Evolutionary conservation across 2,888 invertebrate genomes (phyloP).

Genomic region (Nematopogon swammerdamellus): DNA sequence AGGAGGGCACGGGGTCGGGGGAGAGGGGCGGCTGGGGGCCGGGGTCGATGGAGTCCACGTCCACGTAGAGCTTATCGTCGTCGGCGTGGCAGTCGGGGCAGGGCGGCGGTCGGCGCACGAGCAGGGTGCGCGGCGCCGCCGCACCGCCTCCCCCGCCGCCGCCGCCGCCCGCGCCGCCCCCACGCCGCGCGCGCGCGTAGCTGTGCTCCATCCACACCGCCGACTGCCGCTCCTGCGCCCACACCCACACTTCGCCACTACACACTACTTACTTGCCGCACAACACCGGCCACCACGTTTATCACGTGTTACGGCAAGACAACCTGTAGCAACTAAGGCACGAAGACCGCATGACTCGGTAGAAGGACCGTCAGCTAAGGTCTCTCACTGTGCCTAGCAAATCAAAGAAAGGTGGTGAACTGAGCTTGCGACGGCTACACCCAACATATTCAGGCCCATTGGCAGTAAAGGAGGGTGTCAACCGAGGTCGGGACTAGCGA

Average conservation of each 20-base stretch:
- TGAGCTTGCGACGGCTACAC: too few relatives aligned
- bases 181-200: slow-evolving; percentile 26
- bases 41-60: slow-evolving; percentile 3
- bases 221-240: slow-evolving; percentile 13
- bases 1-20: neutral
- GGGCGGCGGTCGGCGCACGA: slow-evolving; percentile 17
- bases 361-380: too few relatives aligned
- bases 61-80: slow-evolving; percentile 12
- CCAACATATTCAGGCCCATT: too few relatives aligned
- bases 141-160: slow-evolving; percentile 13
- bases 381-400: too few relatives aligned
- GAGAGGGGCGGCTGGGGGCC: neutral
- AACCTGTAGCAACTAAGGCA: too few relatives aligned
- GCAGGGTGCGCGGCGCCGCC: slow-evolving; percentile 18
- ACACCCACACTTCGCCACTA: neutral
- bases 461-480: too few relatives aligned
- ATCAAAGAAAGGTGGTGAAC: too few relatives aligned
- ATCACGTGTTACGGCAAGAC: too few relatives aligned
- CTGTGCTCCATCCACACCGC: slow-evolving; percentile 42
- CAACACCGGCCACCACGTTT: neutral
- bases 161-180: slow-evolving; percentile 14
- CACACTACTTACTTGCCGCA: neutral
- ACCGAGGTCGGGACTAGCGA: too few relatives aligned
- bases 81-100: slow-evolving; percentile 14
- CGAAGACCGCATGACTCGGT: too few relatives aligned